A percentile compares a stretch with the other conserved stretches of the same genome.
Evolutionary conservation across 2,888 invertebrate genomes (phyloP).

Genomic region (Pseudeuparius sepicola): DNA sequence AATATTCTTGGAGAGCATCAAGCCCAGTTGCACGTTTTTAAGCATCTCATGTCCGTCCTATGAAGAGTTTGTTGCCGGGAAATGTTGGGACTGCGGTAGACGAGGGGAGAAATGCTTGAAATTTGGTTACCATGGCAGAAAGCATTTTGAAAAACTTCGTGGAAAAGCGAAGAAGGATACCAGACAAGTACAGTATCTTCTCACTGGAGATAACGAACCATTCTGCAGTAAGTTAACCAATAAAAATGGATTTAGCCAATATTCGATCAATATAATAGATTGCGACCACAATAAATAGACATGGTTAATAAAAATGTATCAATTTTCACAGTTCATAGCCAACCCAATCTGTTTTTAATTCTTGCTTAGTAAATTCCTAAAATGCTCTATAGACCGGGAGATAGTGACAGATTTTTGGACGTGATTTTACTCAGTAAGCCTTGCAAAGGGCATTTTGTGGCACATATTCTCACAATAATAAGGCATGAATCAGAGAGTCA

Average conservation of each 20-base stretch:
- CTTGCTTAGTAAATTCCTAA: background rate
- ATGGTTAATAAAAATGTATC: too few relatives aligned
- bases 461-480: too few relatives aligned
- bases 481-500: too few relatives aligned
- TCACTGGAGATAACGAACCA: slow-evolving; percentile 59
- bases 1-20: slow-evolving; percentile 75
- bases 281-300: too few relatives aligned
- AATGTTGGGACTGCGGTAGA: slow-evolving; percentile 58
- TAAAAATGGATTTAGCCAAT: slow-evolving; percentile 6
- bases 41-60: slow-evolving; percentile 71
- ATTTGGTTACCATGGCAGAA: slow-evolving; percentile 54
- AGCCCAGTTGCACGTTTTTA: slow-evolving; percentile 64
- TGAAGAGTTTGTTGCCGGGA: slow-evolving; percentile 59
- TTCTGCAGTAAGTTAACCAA: slow-evolving; percentile 60
- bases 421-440: too few relatives aligned
- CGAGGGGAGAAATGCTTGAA: slow-evolving; percentile 57
- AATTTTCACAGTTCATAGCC: too few relatives aligned
- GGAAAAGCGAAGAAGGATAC: slow-evolving; percentile 18
- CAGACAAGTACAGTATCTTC: slow-evolving; percentile 53
- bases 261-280: slow-evolving; percentile 1
- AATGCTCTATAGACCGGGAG: too few relatives aligned
- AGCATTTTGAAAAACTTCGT: slow-evolving; percentile 40
- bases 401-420: too few relatives aligned
- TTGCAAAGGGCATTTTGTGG: too few relatives aligned
- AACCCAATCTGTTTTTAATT: background rate